Evolutionary conservation across 2,113 vertebrate genomes (phyloP).

Genomic region (Scomber japonicus): DNA sequence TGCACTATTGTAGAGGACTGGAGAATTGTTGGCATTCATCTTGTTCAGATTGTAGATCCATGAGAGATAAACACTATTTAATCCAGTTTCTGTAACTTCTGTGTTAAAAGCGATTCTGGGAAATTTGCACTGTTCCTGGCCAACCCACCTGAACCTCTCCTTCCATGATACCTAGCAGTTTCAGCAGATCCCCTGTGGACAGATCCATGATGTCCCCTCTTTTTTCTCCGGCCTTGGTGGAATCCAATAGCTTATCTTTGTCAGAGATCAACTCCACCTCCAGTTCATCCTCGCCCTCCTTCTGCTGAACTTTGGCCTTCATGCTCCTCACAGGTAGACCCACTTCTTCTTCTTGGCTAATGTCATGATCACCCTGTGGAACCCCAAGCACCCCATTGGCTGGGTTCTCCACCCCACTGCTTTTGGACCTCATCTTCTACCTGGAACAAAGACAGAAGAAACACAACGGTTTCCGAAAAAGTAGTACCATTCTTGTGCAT

Average conservation of each 20-base stretch:
- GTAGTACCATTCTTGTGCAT: not conserved
- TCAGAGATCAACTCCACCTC: slow-evolving; percentile 86
- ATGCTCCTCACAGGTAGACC: slow-evolving; percentile 87
- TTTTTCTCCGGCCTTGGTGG: slow-evolving; percentile 79
- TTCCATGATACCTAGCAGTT: slow-evolving; percentile 96
- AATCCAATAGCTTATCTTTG: slow-evolving; percentile 87
- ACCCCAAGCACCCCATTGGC: slow-evolving; percentile 86
- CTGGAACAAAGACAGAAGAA: slow-evolving; percentile 77
- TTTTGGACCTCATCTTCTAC: slow-evolving; percentile 94
- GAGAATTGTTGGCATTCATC: not conserved
- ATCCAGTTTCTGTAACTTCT: too few relatives aligned
- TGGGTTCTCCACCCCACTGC: slow-evolving; percentile 88
- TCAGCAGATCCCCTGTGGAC: slow-evolving; percentile 92
- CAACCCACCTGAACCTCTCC: slow-evolving; percentile 93
- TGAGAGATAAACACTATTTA: too few relatives aligned
- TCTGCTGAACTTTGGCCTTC: slow-evolving; percentile 84
- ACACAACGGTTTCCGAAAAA: not conserved
- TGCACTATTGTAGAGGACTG: not conserved
- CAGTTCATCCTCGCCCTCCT: slow-evolving; percentile 86
- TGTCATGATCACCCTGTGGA: slow-evolving; percentile 84
- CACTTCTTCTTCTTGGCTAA: slow-evolving; percentile 84
- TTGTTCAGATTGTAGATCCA: too few relatives aligned
- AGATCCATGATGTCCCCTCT: slow-evolving; percentile 87
- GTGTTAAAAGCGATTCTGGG: too few relatives aligned
- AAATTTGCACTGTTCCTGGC: not conserved